Percentiles rank a stretch among this genome's conserved stretches.
These are phyloP conservation scores for Megaustenia siamemsis DNA, from an alignment of 2,888 invertebrate species.

Conservation along the genomic window DNA sequence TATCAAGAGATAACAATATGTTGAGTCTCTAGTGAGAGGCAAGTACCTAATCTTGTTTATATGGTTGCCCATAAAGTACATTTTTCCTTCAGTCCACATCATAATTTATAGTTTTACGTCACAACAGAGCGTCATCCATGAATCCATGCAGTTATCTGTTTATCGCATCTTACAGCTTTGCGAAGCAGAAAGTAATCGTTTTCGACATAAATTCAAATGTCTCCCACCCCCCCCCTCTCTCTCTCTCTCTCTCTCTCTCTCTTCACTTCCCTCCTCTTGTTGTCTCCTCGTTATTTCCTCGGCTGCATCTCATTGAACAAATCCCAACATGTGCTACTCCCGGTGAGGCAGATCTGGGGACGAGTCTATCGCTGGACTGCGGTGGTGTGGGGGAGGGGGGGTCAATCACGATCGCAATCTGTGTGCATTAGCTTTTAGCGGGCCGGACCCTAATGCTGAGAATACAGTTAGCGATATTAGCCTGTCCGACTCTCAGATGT, in stretches of 20 bases:
- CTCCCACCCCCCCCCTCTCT: not conserved
- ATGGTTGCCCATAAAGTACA: too few species aligned
- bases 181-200: not conserved
- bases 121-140: too few species aligned
- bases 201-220: not conserved
- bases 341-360: not conserved
- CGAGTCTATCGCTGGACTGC: not conserved
- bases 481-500: too few species aligned
- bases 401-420: constrained; percentile 35
- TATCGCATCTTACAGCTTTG: not conserved
- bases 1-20: too few species aligned
- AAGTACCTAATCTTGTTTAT: too few species aligned
- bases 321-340: not conserved
- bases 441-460: not conserved
- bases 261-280: not conserved
- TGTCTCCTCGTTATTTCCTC: not conserved
- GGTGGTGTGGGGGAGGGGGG: not conserved
- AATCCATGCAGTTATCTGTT: too few species aligned
- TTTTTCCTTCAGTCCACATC: too few species aligned
- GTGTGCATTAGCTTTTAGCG: constrained; percentile 48
- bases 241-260: not conserved
- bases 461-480: not conserved
- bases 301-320: not conserved
- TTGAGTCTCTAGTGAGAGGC: too few species aligned
- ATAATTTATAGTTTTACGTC: too few species aligned